A percentile compares a stretch with the other conserved stretches of the same genome.
phyloP scores from a whole-genome alignment of 2,888 invertebrate species.

The Pseudococcus viburni region DNA sequence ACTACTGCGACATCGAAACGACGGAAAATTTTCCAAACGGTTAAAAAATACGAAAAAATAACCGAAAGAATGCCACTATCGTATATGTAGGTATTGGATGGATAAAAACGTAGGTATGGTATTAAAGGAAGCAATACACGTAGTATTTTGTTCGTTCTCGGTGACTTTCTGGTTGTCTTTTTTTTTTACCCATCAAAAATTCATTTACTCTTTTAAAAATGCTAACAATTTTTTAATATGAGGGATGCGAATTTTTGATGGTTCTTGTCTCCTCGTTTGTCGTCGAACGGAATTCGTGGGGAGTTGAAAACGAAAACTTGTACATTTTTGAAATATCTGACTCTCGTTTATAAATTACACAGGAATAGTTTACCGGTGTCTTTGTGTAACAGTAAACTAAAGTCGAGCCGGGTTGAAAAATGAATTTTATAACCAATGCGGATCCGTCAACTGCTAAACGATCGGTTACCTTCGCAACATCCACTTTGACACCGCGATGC shows the following conservation, averaged over 20 bases:
- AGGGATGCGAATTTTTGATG: slow-evolving; percentile 6
- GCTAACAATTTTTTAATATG: slow-evolving; percentile 51
- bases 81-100: background rate
- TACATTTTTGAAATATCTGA: slow-evolving; percentile 10
- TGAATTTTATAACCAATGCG: background rate
- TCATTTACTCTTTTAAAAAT: slow-evolving; percentile 42
- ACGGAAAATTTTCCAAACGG: background rate
- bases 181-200: slow-evolving; percentile 37
- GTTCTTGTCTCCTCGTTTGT: background rate
- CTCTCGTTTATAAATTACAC: background rate
- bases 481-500: background rate
- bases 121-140: slow-evolving; percentile 33
- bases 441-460: background rate
- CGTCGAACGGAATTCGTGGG: background rate
- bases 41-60: slow-evolving; percentile 17
- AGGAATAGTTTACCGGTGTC: background rate
- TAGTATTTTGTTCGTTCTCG: background rate
- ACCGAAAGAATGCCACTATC: background rate
- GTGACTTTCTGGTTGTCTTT: background rate
- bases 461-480: slow-evolving; percentile 44
- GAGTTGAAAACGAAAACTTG: background rate
- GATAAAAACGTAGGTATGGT: slow-evolving; percentile 16
- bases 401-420: background rate
- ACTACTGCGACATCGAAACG: slow-evolving; percentile 15
- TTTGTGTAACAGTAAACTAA: background rate